Base-by-base conservation (phyloP, 2,113 vertebrate genomes). In the Xenus cinereus region DNA sequence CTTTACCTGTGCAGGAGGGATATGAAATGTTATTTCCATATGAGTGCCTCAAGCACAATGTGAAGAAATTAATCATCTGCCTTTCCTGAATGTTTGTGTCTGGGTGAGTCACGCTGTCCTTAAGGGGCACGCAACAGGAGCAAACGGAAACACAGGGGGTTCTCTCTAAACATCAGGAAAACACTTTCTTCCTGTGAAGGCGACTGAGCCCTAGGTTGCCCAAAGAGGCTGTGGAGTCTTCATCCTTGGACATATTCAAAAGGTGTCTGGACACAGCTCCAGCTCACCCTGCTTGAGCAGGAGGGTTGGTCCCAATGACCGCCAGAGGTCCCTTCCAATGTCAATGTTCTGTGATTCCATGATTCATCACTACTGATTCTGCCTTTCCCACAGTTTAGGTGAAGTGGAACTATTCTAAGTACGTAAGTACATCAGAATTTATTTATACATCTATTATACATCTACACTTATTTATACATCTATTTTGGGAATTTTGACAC, bases 291-390 rank as follows among this genome's bases (percentile, higher is more conserved):
- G 28, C 24, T n/a, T 37, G 33, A 87, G 43, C 14, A 45, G 28
- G 8, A 9, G 13, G 7, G 20, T 16, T 45, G 51, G 45, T n/a
- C 8, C 12, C 13, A 41, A 12, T n/a, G 14, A 35, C 3, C 2
- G 46, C 22, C 37, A 75, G 17, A 41, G 23, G 10, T 6, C 45
- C 24, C 51, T 60, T 79, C 30, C 72, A 90, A 68, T 48, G 14
- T 10, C 67, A 53, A 1, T 0, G 0, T 48, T 57, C 51, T 35
- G 7, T n/a, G 35, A 41, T 84, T 50, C 64, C 35, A 16, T 28
- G 28, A 85, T 73, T 68, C 28, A 23, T 28, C 45, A 30, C 26
- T 43, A 33, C 3, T 24, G 83, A 86, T 71, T 53, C n/a, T 76
- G 15, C 21, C 59, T 60, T 64, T 59, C 41, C n/a, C n/a, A 45